Percentiles rank a stretch among this genome's conserved stretches.
Conservation (phyloP, 2,888 invertebrate species). For the Panopea generosa region DNA sequence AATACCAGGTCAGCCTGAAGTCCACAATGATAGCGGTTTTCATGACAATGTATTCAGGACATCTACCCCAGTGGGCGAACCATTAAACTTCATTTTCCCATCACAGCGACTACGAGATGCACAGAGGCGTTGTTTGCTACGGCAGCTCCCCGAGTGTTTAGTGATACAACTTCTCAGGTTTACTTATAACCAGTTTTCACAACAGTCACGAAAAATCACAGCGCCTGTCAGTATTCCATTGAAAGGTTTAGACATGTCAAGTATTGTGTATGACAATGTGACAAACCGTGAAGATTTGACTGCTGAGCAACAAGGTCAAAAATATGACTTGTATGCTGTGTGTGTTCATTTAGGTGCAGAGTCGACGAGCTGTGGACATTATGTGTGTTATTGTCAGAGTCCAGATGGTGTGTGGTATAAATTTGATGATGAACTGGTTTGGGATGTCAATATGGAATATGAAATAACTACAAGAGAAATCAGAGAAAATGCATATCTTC, state of each 20-base stretch:
- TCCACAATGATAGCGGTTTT: constrained; percentile 78
- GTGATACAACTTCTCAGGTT: constrained; percentile 83
- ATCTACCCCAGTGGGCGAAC: constrained; percentile 79
- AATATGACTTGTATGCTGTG: constrained; percentile 81
- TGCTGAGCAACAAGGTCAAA: constrained; percentile 60
- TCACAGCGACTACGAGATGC: constrained; percentile 63
- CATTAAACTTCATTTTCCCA: constrained; percentile 24
- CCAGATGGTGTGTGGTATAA: constrained; percentile 78
- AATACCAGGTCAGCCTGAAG: constrained; percentile 65
- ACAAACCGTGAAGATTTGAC: constrained; percentile 78
- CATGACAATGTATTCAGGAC: constrained; percentile 79
- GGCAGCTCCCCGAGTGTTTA: constrained; percentile 83
- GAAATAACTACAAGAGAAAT: constrained; percentile 80
- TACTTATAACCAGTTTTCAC: constrained; percentile 71
- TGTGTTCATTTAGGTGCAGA: constrained; percentile 81
- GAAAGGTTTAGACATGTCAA: constrained; percentile 75
- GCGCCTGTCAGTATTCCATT: constrained; percentile 80
- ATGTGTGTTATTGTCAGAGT: constrained; percentile 77
- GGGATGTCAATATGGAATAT: constrained; percentile 82
- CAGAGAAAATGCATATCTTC: constrained; percentile 82
- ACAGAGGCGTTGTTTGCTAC: constrained; percentile 79
- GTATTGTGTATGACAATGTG: constrained; percentile 80
- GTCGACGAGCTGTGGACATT: constrained; percentile 81
- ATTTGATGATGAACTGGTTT: constrained; percentile 82
- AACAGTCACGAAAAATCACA: constrained; percentile 76